Evolutionary conservation across 2,888 invertebrate species (phyloP), one percentile per base, ranked within the genome.

Genomic region (Sceliomorpha sp.): DNA sequence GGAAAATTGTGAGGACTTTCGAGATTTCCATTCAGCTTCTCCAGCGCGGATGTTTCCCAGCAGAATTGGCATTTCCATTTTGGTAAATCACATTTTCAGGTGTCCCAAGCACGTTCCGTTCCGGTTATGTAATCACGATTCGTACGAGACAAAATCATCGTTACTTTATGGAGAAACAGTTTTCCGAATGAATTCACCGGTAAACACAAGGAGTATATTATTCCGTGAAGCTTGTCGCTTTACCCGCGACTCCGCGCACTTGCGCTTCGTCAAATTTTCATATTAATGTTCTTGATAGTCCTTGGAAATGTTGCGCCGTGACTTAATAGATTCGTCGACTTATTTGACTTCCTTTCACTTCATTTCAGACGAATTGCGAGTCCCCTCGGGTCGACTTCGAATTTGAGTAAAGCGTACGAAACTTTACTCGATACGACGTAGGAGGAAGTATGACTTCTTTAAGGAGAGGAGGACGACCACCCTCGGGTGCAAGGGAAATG

Each of bases 241-340:
- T 39, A 39, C 39, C 31, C 24, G 24, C 48, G 29, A 58, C 50
- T 64, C 64, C 27, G 8, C 20, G 32, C 13, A 31, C 58, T 66
- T 66, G 58, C 58, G 58, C 32, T 32, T 66, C 39, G 51, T 58
- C 53, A 48, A 59, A 53, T 59, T 53, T 59, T 67, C 59, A 55
- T 48, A 42, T 44, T 67, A 66, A 59, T 53, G 58, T 42, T 47
- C 47, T 32, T 14, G 17, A 9, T 29, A 44, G 59, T 55, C 37
- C 48, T 53, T 48, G 44, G 45, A 37, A 67, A 55, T 60, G 47
- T 53, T 31, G 36, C 37, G 24, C 42, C 34, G 47, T 34, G 53
- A 55, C 60, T 67, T 67, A 48, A 60, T 56, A 68, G 62, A 68
- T 60, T 62, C 45, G 45, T 60, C 13, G 53, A 40, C 24, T 32